phyloP scores from a whole-genome alignment of 2,113 vertebrate species.

The Gyps fulvus region DNA sequence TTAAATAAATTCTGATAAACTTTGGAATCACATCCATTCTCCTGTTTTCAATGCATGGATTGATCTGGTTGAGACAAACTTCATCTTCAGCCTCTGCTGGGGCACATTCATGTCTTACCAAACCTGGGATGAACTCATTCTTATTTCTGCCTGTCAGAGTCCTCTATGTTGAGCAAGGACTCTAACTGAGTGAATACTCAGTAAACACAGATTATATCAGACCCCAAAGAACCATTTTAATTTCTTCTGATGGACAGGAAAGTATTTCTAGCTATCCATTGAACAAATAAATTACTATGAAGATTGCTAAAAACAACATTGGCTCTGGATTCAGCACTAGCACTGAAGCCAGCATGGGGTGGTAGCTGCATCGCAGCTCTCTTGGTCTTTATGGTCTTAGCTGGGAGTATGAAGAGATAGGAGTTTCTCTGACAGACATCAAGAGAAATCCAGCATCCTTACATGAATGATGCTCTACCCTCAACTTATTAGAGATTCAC shows the following conservation, averaged over 20 bases:
- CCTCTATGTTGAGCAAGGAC: not conserved
- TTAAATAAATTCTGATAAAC: not conserved
- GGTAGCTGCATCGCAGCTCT: not conserved
- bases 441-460: not conserved
- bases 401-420: not conserved
- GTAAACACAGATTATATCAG: not conserved
- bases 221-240: not conserved
- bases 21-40: not conserved
- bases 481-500: not conserved
- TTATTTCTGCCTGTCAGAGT: not conserved
- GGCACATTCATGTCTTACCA: not conserved
- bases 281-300: not conserved
- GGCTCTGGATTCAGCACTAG: not conserved
- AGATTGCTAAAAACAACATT: not conserved
- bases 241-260: not conserved
- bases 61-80: not conserved
- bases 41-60: not conserved
- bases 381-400: not conserved
- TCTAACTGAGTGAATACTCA: not conserved
- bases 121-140: not conserved
- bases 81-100: not conserved
- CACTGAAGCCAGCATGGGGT: not conserved
- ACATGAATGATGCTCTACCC: too few species aligned
- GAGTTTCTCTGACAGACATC: not conserved
- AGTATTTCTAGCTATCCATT: not conserved